phyloP scores from a whole-genome alignment of 2,113 vertebrate species.

The Notiomystis cincta region DNA sequence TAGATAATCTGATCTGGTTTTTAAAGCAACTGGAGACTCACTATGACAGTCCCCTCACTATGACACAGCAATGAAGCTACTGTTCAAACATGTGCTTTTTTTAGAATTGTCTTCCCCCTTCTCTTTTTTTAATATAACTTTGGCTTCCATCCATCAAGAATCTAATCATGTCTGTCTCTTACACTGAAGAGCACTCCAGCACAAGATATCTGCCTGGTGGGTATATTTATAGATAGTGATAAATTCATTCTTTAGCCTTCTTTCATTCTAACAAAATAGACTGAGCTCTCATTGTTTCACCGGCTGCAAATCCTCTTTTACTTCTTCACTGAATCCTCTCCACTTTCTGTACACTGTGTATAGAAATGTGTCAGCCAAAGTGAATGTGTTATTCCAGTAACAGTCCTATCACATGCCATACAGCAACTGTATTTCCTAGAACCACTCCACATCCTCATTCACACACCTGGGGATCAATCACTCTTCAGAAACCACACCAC shows the following conservation, averaged over 20 bases:
- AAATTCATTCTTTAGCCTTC: slow-evolving; percentile 2
- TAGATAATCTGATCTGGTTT: not conserved
- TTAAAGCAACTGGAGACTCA: not conserved
- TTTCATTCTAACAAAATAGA: not conserved
- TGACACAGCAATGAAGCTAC: not conserved
- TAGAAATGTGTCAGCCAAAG: not conserved
- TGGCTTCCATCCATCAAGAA: slow-evolving; percentile 1
- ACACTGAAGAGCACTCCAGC: not conserved
- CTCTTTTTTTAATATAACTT: not conserved
- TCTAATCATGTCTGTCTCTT: not conserved
- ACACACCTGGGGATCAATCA: not conserved
- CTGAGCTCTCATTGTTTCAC: not conserved
- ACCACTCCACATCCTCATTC: not conserved
- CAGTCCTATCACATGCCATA: not conserved
- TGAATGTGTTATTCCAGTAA: not conserved
- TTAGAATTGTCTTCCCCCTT: not conserved
- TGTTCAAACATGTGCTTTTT: not conserved
- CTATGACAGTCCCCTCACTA: not conserved
- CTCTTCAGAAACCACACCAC: not conserved
- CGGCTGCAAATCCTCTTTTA: not conserved
- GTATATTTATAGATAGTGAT: slow-evolving; percentile 21
- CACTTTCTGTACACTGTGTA: not conserved
- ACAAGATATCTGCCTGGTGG: not conserved
- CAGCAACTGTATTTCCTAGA: not conserved
- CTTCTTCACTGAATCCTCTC: not conserved